Percentiles rank a stretch among this genome's conserved stretches.
These are phyloP conservation scores for Cariama cristata DNA, from an alignment of 2,113 vertebrate genomes.

Conservation along the genomic window DNA sequence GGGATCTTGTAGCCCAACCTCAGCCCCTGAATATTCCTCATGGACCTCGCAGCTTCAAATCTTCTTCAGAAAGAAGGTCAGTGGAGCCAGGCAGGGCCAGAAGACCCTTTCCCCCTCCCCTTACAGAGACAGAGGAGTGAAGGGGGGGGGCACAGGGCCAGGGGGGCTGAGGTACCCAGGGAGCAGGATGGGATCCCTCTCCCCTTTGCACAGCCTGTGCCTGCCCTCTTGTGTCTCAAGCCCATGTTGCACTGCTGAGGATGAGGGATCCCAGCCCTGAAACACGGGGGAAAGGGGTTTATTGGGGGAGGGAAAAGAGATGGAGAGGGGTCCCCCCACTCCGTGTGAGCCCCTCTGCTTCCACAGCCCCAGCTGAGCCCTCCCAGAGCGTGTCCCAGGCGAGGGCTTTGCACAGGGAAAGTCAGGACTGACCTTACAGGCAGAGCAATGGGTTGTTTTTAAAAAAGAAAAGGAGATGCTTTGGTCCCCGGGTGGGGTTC, in stretches of 20 bases:
- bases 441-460: not conserved
- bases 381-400: not conserved
- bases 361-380: not conserved
- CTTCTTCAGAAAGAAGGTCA: not conserved
- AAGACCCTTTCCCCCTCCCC: accelerated
- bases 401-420: not conserved
- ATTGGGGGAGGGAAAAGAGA: accelerated
- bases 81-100: not conserved
- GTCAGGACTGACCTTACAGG: not conserved
- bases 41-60: not conserved
- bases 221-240: constrained; percentile 59
- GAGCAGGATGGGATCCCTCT: not conserved
- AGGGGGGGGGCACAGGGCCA: not conserved
- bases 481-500: not conserved
- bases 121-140: not conserved
- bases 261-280: not conserved
- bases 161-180: not conserved
- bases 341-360: not conserved
- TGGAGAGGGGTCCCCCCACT: not conserved
- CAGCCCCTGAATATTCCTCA: not conserved
- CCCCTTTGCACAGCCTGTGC: not conserved
- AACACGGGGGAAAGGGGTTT: accelerated
- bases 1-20: not conserved
- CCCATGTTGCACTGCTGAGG: not conserved
- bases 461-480: not conserved